Evolutionary conservation across 2,113 vertebrate species (phyloP), one percentile per base, ranked within the genome.

Genomic region (Dolichallabes microphthalmus): DNA sequence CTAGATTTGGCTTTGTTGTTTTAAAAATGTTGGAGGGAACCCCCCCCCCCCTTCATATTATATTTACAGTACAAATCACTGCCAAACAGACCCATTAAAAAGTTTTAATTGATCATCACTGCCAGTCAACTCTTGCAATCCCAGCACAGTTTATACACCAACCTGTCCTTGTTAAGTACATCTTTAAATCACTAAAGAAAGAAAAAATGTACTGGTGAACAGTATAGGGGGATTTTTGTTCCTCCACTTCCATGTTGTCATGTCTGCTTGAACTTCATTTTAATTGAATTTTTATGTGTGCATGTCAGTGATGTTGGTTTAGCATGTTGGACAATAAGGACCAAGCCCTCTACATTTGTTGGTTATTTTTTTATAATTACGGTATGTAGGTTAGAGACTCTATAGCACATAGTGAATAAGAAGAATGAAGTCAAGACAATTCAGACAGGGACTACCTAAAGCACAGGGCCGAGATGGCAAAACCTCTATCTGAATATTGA

Each of bases 141-240:
- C 35, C 25, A 68, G 69, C 69, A 73, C 17, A 45, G 13, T 58
- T 39, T 80, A 6, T 25, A 39, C 30, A 12, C n/a, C n/a, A 35
- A 58, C n/a, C 52, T n/a, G 3, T 55, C 9, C 50, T 55, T 53
- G 12, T 27, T 19, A 7, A 35, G 39, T 64, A 32, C 22, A 58
- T 20, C 32, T 77, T 88, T 71, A 71, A 35, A 25, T 85, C 71
- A 61, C 68, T 63, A 74, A 83, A 57, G 15, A 52, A 35, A 86
- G 60, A n/a, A 35, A 69, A 63, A 83, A 30, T 75, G 77, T 64
- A 83, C 13, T 75, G 77, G 82, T 82, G 84, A 88, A 84, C 82
- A 81, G 87, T 86, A 58, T 66, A 80, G 57, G 52, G 60, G 32
- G 30, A 53, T 83, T 17, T 86, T 57, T 7, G 57, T 77, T 81